phyloP scores from a whole-genome alignment of 2,888 invertebrate species.

The Antheraea yamamai region DNA sequence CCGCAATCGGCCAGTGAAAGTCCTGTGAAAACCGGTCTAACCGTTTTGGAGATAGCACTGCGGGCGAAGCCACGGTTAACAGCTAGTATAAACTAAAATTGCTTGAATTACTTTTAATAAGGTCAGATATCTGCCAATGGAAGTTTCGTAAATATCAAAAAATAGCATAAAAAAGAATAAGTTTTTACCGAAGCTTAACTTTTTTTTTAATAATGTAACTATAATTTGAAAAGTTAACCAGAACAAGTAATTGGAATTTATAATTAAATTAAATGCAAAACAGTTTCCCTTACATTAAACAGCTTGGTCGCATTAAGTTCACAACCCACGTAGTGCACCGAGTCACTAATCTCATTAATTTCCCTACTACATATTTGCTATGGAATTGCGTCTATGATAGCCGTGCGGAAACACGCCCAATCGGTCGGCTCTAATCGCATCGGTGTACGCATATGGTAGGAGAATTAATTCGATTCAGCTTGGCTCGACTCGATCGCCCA shows the following conservation, averaged over 20 bases:
- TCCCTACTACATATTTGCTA: not conserved
- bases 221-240: too few species aligned
- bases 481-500: not conserved
- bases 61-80: too few species aligned
- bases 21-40: too few species aligned
- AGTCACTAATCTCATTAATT: constrained; percentile 4
- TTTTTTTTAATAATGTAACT: too few species aligned
- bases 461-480: not conserved
- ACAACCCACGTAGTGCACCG: not conserved
- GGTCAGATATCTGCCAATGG: too few species aligned
- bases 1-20: too few species aligned
- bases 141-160: too few species aligned
- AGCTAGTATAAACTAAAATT: too few species aligned
- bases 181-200: too few species aligned
- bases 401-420: not conserved
- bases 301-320: not conserved
- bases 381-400: not conserved
- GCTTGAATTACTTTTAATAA: too few species aligned
- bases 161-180: too few species aligned
- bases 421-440: constrained; percentile 10
- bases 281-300: not conserved
- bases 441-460: not conserved
- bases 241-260: not conserved
- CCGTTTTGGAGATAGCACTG: too few species aligned
- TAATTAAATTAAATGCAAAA: not conserved